Evolutionary conservation across 2,797 vertebrate genomes (phyloP).

Genomic region (Novumbra hubbsi): DNA sequence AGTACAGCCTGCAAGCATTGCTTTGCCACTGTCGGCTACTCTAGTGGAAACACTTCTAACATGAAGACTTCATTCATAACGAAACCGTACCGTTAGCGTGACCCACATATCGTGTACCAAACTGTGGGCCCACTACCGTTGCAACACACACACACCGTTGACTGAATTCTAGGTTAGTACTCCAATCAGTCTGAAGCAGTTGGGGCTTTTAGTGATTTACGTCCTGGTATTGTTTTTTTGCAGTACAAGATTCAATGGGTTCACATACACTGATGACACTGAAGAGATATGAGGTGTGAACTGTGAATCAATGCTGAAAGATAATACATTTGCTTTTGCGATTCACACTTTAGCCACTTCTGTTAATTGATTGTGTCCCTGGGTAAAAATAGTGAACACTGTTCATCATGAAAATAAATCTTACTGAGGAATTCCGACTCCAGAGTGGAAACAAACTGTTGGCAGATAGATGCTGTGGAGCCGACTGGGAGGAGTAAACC

Average conservation of each 20-base stretch:
- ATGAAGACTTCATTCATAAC: too few species aligned
- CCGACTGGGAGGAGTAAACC: conserved; percentile 23
- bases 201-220: background rate
- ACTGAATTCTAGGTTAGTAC: background rate
- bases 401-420: background rate
- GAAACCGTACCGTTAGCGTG: too few species aligned
- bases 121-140: too few species aligned
- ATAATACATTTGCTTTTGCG: background rate
- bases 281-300: background rate
- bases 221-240: background rate
- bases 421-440: conserved; percentile 15
- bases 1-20: too few species aligned
- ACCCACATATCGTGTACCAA: too few species aligned
- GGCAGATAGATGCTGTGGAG: conserved; percentile 28
- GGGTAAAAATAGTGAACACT: background rate
- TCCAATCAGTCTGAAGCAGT: background rate
- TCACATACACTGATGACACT: background rate
- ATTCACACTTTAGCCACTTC: conserved; percentile 3
- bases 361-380: background rate
- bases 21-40: too few species aligned
- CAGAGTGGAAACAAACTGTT: conserved; percentile 28
- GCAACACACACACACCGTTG: background rate
- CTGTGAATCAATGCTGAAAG: background rate
- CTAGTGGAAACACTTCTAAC: too few species aligned
- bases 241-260: background rate